Base-by-base conservation (phyloP, 2,113 vertebrate genomes). In the Xiphophorus maculatus region DNA sequence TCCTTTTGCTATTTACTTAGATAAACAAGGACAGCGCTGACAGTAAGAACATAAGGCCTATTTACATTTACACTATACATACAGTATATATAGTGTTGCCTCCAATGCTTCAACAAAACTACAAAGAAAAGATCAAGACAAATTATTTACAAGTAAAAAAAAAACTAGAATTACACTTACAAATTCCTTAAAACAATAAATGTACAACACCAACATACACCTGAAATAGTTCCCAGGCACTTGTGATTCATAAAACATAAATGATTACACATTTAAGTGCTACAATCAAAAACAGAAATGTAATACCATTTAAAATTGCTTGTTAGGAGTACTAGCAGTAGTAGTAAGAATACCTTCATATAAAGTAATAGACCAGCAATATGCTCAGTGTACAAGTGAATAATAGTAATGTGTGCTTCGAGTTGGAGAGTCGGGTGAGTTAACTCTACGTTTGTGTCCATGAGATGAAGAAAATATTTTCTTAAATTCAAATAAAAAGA, bases 291-390 rank as follows among this genome's bases (percentile, higher is more conserved):
- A 79, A 79, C 17, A 71, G 30, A 84, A 84, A 73, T 58, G 68
- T 74, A 76, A 82, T 69, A 88, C 27, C 60, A 85, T 87, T 61
- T 84, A 83, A 62, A 84, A 48, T 66, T 72, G 58, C 70, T 69
- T 80, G 65, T 75, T 63, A 11, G 61, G 61, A 79, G 44, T n/a
- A 58, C 51, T n/a, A 35, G 33, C 1, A 58, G 51, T 7, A 87
- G 69, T 83, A 79, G 62, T 70, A 79, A 76, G 51, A 90, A 89
- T 73, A 88, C 92, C 92, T 95, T 94, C 92, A 94, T 93, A 93
- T 87, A 85, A 87, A 84, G 63, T 80, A 76, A 85, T 48, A 88
- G 75, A 81, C 76, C 58, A 69, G 69, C 77, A 73, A 66, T 60
- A 88, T 44, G 73, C 54, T 84, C 67, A 63, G 60, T 71, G 63